Evolutionary conservation across 2,113 vertebrate species (phyloP), one percentile per base, ranked within the genome.

Genomic region (Melanostigma gelatinosum): DNA sequence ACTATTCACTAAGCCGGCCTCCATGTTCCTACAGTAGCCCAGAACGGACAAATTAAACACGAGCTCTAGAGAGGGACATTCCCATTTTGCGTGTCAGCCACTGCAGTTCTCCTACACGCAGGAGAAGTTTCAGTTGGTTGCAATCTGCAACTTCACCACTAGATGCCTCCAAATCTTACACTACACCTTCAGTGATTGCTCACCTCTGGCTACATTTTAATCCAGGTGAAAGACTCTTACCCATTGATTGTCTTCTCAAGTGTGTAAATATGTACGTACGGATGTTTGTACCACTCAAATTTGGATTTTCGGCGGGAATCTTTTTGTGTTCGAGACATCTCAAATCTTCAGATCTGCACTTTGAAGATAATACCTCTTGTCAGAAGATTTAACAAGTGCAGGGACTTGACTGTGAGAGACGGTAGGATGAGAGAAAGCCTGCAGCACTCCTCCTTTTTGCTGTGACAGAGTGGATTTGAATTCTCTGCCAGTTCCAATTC

Each of bases 361-460:
- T 87, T 93, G 91, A 93, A 61, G 86, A 86, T 92, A 85, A 93
- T 80, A 55, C 67, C 55, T 89, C 77, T 32, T 92, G 90, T 93
- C 93, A 93, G 89, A 74, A 79, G 83, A 79, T 76, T 86, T 85
- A 87, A 79, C 78, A 81, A 88, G 72, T 79, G 85, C 62, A 67
- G 64, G 75, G n/a, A 83, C 79, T 80, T 54, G 85, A 87, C 87
- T 83, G 77, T 44, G 80, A 75, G 79, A 84, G 77, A 81, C 42
- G 75, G 79, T 54, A n/a, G 68, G 65, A 85, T 50, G 86, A 82
- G 77, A 79, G 79, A 63, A 38, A 75, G 85, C 90, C 88, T 60
- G 80, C 73, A 77, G 92, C 85, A 8, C 62, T 82, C 80, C 79
- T 82, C 52, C 75, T 79, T 89, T 85, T 54, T 65, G 84, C 92